Percentiles rank a stretch among this genome's conserved stretches.
Conservation (phyloP, 2,797 vertebrate genomes). For the Hipposideros larvatus region DNA sequence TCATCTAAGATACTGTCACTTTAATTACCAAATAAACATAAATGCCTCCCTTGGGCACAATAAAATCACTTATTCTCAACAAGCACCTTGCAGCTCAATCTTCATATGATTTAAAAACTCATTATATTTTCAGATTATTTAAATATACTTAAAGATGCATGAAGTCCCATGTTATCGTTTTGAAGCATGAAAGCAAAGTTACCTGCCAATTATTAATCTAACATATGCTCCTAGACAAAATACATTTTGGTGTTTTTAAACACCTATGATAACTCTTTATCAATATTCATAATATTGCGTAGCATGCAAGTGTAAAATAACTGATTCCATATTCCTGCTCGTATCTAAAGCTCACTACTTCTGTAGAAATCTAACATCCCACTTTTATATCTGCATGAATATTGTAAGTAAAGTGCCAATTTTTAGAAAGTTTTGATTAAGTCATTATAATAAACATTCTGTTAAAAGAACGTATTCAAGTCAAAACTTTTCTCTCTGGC, state of each 20-base stretch:
- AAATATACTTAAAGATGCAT: neutral
- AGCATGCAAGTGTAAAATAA: neutral
- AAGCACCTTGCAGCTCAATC: neutral
- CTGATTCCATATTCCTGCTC: neutral
- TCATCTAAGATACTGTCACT: neutral
- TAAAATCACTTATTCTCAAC: neutral
- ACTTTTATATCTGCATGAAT: neutral
- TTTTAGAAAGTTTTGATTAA: slow-evolving; percentile 41
- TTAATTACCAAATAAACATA: neutral
- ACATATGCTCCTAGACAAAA: neutral
- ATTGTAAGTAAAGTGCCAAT: slow-evolving; percentile 30
- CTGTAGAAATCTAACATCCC: neutral
- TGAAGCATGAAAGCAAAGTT: neutral
- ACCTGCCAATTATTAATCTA: neutral
- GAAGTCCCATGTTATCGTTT: neutral
- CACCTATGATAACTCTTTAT: neutral
- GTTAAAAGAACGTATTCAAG: slow-evolving; percentile 42
- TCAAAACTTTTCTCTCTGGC: slow-evolving; percentile 21
- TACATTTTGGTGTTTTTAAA: neutral
- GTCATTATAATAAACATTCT: slow-evolving; percentile 55
- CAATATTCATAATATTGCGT: neutral
- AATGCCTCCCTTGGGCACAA: neutral
- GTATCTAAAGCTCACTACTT: neutral
- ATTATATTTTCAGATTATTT: slow-evolving; percentile 20
- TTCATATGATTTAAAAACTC: neutral